Evolutionary conservation across 2,113 vertebrate genomes (phyloP).

Genomic region (Ammodytes marinus): DNA sequence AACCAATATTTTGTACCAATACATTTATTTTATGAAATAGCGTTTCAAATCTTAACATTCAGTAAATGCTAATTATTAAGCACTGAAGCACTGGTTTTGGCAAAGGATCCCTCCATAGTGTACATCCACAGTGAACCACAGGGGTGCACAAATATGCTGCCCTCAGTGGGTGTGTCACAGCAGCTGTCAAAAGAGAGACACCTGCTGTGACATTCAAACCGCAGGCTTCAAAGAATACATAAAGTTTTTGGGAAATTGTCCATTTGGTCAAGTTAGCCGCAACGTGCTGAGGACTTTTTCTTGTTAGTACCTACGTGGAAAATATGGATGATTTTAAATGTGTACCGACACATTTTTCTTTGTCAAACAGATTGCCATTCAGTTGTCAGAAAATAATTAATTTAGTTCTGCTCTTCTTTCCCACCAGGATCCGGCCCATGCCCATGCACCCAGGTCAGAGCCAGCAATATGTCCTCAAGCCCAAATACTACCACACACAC

Average conservation of each 20-base stretch:
- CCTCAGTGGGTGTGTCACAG: too few species aligned
- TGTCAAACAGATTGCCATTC: too few species aligned
- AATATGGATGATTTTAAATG: not conserved
- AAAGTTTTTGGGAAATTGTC: not conserved
- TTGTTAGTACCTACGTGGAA: not conserved
- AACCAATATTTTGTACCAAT: not conserved
- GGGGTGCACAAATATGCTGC: not conserved
- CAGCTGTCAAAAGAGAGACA: not conserved
- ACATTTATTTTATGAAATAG: not conserved
- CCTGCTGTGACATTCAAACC: not conserved
- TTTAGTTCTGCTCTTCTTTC: slow-evolving; percentile 23
- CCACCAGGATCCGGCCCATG: slow-evolving; percentile 88
- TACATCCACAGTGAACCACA: not conserved
- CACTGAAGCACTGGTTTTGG: not conserved
- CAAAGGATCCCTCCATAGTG: not conserved
- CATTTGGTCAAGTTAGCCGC: not conserved
- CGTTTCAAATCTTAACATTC: not conserved
- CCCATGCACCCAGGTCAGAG: slow-evolving; percentile 88
- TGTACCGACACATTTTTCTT: not conserved
- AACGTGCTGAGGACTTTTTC: not conserved
- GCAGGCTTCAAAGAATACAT: not conserved
- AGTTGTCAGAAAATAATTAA: too few species aligned
- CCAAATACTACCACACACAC: slow-evolving; percentile 91
- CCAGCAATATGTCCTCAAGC: slow-evolving; percentile 92
- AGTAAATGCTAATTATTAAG: not conserved